Evolutionary conservation across 2,797 vertebrate species (phyloP).

Genomic region (Gymnocypris eckloni): DNA sequence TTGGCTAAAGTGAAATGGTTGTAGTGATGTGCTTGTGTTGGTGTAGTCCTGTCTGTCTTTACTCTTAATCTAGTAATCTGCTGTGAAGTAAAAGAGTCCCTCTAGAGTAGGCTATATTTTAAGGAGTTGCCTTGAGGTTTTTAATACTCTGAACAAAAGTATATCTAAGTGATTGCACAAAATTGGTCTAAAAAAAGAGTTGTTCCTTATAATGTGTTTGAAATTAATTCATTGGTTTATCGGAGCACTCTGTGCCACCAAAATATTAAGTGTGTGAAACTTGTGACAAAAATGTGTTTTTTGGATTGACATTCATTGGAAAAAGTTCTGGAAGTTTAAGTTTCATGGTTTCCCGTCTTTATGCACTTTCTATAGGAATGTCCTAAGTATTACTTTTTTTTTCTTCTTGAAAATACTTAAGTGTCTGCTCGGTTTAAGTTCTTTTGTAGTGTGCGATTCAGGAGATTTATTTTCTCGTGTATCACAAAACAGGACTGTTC

Average conservation of each 20-base stretch:
- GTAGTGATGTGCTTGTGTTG: slow-evolving; percentile 48
- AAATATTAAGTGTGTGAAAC: slow-evolving; percentile 27
- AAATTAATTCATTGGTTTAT: slow-evolving; percentile 24
- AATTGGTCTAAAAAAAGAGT: slow-evolving; percentile 6
- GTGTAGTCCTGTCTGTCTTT: slow-evolving; percentile 50
- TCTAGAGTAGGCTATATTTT: slow-evolving; percentile 55
- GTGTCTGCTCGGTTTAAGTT: slow-evolving; percentile 1
- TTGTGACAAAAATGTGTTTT: slow-evolving; percentile 64
- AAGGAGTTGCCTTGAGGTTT: slow-evolving; percentile 79
- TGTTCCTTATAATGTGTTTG: slow-evolving; percentile 26
- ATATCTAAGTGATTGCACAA: slow-evolving; percentile 51
- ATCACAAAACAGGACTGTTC: slow-evolving; percentile 43
- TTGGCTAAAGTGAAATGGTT: slow-evolving; percentile 46
- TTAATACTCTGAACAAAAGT: slow-evolving; percentile 46
- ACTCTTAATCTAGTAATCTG: slow-evolving; percentile 33
- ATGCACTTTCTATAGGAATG: slow-evolving; percentile 60
- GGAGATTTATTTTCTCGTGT: not conserved
- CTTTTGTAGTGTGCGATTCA: slow-evolving; percentile 6
- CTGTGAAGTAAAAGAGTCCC: slow-evolving; percentile 41
- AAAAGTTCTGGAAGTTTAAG: slow-evolving; percentile 63
- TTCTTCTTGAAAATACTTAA: not conserved
- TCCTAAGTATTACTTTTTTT: slow-evolving; percentile 50
- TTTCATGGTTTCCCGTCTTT: slow-evolving; percentile 40
- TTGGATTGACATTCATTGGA: slow-evolving; percentile 69
- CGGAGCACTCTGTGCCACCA: slow-evolving; percentile 1